These are phyloP conservation scores for Pachycephus smyrnensis DNA, from an alignment of 2,888 invertebrate species.

Conservation along the genomic window DNA sequence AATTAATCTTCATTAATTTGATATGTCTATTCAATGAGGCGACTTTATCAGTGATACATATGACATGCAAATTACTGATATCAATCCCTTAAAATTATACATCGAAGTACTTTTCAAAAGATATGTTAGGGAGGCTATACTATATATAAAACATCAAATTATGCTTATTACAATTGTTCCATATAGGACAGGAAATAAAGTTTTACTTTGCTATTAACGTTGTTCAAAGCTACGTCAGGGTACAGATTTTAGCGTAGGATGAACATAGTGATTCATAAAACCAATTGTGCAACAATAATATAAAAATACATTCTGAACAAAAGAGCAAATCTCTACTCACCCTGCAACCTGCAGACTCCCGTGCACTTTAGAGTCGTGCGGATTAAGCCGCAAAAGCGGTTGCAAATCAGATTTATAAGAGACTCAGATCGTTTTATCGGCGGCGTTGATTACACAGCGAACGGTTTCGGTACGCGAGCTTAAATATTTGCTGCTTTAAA, in stretches of 20 bases:
- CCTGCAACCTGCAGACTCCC: not conserved
- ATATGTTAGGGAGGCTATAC: not conserved
- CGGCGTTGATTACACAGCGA: not conserved
- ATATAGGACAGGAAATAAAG: too few species aligned
- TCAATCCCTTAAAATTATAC: not conserved
- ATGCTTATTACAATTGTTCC: too few species aligned
- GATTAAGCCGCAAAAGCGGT: slow-evolving; percentile 1
- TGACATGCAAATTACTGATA: not conserved
- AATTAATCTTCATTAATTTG: not conserved
- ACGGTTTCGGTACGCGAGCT: not conserved
- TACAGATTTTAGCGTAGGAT: not conserved
- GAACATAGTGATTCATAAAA: not conserved
- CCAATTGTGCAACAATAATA: not conserved
- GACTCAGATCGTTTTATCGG: not conserved
- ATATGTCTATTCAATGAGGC: not conserved
- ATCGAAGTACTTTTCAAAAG: not conserved
- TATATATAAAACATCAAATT: too few species aligned
- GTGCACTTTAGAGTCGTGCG: not conserved
- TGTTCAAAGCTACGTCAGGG: not conserved
- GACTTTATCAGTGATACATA: not conserved
- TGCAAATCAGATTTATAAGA: not conserved
- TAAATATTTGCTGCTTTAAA: slow-evolving; percentile 2
- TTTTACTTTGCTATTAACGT: too few species aligned
- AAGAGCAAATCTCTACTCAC: not conserved
- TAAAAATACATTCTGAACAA: not conserved